A percentile compares a stretch with the other conserved stretches of the same genome.
Conservation (phyloP, 2,113 vertebrate genomes). For the Micronycteris hirsuta region DNA sequence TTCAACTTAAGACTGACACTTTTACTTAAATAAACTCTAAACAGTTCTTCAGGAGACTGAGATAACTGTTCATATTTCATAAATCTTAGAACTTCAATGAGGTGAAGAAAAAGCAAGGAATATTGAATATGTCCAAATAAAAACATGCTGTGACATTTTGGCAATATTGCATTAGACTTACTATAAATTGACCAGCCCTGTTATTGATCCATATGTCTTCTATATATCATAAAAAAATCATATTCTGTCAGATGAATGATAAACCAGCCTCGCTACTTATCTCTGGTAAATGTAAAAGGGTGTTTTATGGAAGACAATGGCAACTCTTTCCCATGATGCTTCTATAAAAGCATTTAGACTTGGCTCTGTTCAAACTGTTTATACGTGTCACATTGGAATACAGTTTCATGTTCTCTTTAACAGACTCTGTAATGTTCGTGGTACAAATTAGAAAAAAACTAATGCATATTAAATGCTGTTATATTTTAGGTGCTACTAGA, state of each 20-base stretch:
- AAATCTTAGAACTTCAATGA: constrained; percentile 10
- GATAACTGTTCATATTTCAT: background rate
- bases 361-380: background rate
- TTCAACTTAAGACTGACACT: background rate
- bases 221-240: background rate
- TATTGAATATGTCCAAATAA: background rate
- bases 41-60: background rate
- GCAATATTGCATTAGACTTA: background rate
- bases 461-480: background rate
- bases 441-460: constrained; percentile 20
- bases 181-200: background rate
- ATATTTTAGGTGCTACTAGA: background rate
- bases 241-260: background rate
- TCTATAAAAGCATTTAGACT: background rate
- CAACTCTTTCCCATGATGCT: background rate
- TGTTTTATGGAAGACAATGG: background rate
- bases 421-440: background rate
- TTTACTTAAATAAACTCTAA: background rate
- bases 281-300: background rate
- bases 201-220: background rate
- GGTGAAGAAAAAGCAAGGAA: background rate
- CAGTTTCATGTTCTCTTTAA: background rate
- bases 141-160: background rate
- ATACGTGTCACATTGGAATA: background rate
- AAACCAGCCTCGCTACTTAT: background rate